Base-by-base conservation (phyloP, 1,140 invertebrate genomes). In the Spodoptera frugiperda region DNA sequence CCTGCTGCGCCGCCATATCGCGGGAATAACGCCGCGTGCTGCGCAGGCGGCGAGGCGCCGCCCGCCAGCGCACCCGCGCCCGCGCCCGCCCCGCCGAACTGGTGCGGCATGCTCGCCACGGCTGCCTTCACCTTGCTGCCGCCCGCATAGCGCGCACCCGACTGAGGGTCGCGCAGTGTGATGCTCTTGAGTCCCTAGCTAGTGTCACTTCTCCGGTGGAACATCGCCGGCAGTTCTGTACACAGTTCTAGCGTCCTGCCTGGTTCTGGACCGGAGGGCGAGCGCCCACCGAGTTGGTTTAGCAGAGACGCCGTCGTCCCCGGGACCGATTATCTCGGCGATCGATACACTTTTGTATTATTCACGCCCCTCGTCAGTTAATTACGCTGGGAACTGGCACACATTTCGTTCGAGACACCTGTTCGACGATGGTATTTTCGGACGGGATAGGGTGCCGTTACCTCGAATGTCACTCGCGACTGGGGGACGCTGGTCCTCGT, bases 61-160 rank as follows among this genome's bases (percentile, higher is more conserved):
- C 97, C 97, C 89, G 96, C 96, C 91, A 96, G 95, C 74, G 95
- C 95, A 88, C 95, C 95, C 78, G 94, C 95, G 89, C 95, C 95
- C 78, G 94, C 92, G 77, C 96, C 96, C 91, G 96, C 59, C 78
- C 72, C 87, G 79, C 96, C 96, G 94, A 96, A 97, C 93, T 97
- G 96, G 93, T 97, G 96, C 91, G 96, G 96, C 96, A 97, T 97
- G 91, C 94, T 96, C 93, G 90, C 90, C 90, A 90, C 89, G 87
- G 85, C 90, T 86, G 83, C 83, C 85, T 84, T 89, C 84, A 89
- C 88, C 88, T 87, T 68, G 77, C 78, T 76, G 77, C 71, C 81
- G 75, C 65, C 79, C 74, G 49, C 76, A 80, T 75, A 80, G 49
- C 75, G 39, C 48, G 53, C 54, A 21, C 48, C 57, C 59, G 48